phyloP scores from a whole-genome alignment of 1,140 invertebrate genomes.

The Coptotermes formosanus region DNA sequence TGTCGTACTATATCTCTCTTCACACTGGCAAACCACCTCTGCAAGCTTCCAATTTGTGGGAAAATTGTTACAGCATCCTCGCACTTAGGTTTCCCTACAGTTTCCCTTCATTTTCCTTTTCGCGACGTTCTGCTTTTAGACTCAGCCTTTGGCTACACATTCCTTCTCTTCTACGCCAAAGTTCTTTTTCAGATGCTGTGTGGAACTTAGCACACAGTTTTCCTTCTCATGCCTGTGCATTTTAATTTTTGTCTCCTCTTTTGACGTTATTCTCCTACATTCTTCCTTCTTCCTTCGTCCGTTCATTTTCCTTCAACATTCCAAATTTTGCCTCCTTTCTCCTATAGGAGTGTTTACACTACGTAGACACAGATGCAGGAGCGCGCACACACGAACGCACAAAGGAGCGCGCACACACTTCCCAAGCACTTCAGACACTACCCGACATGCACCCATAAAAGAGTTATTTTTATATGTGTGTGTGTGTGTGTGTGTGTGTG shows the following conservation, averaged over 20 bases:
- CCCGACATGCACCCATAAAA: background rate
- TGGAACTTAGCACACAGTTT: background rate
- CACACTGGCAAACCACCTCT: background rate
- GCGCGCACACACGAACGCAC: too few relatives aligned
- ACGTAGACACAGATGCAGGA: background rate
- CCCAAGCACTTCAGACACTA: background rate
- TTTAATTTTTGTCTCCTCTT: background rate
- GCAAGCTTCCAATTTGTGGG: conserved; percentile 4
- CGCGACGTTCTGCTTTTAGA: too few relatives aligned
- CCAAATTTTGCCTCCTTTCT: background rate
- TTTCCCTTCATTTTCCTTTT: background rate
- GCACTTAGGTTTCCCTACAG: background rate
- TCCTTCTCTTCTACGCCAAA: background rate
- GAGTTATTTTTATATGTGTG: background rate
- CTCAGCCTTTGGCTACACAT: background rate
- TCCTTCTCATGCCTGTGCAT: background rate
- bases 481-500: background rate
- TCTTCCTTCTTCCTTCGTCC: background rate
- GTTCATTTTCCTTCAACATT: background rate
- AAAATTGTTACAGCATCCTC: background rate
- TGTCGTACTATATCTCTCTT: background rate
- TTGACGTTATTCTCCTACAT: background rate
- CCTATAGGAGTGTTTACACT: background rate
- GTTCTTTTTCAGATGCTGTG: background rate
- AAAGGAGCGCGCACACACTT: background rate